Conservation (phyloP, 2,113 vertebrate genomes). For the Formicarius rufipectus region DNA sequence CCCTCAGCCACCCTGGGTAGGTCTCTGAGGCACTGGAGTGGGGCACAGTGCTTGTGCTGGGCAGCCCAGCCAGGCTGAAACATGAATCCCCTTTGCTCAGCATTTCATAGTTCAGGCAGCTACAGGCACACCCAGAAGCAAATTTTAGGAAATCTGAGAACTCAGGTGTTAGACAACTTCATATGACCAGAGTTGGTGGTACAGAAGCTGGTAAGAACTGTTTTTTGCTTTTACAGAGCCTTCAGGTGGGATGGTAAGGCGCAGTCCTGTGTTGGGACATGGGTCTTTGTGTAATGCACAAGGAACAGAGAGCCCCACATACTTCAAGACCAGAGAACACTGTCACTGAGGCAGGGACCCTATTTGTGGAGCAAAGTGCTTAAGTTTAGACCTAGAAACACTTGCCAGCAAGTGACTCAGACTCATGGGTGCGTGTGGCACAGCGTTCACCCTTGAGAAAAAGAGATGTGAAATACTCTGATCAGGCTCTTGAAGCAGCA, state of each 20-base stretch:
- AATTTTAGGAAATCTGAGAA: not conserved
- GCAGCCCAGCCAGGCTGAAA: not conserved
- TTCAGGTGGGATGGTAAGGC: not conserved
- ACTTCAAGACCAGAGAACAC: not conserved
- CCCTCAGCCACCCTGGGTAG: too few relatives aligned
- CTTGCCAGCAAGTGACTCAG: constrained; percentile 41
- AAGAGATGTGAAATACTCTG: not conserved
- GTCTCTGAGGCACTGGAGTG: not conserved
- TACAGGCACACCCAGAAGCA: not conserved
- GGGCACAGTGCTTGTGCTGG: accelerated
- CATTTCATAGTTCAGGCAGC: not conserved
- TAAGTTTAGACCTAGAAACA: not conserved
- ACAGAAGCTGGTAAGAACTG: not conserved
- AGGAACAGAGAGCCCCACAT: not conserved
- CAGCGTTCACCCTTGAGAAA: not conserved
- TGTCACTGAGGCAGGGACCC: not conserved
- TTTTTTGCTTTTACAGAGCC: not conserved
- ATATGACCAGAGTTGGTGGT: too few relatives aligned
- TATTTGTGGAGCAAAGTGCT: not conserved
- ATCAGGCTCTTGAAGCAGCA: not conserved
- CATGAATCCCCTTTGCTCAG: not conserved
- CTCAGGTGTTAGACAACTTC: not conserved
- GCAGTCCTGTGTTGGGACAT: not conserved
- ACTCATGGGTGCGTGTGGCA: not conserved
- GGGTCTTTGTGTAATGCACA: accelerated